These are phyloP conservation scores for Neoniphon sammara DNA, from an alignment of 2,797 vertebrate genomes.

Conservation along the genomic window DNA sequence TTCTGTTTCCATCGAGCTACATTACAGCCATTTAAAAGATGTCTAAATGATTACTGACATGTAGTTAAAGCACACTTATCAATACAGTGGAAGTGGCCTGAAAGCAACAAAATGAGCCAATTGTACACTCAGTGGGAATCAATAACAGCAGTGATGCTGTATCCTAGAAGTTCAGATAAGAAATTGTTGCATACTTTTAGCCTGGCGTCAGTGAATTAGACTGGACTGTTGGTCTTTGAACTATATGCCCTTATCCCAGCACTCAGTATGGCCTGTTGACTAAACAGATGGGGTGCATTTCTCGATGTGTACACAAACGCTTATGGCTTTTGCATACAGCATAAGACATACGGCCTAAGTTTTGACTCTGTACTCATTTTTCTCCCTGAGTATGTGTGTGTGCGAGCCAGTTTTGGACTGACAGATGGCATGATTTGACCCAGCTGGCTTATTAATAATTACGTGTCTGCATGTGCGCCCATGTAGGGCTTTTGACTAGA, in stretches of 20 bases:
- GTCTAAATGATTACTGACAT: too few species aligned
- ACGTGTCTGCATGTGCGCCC: neutral
- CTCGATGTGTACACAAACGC: constrained; percentile 6
- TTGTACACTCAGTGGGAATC: too few species aligned
- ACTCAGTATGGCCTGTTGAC: neutral
- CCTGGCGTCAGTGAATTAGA: too few species aligned
- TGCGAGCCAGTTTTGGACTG: neutral
- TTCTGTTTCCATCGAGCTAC: too few species aligned
- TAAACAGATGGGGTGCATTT: constrained; percentile 19
- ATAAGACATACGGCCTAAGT: constrained; percentile 6
- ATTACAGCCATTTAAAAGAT: too few species aligned
- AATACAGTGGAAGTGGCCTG: too few species aligned
- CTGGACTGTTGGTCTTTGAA: constrained; percentile 2
- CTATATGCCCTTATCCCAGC: neutral
- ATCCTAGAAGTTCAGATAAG: too few species aligned
- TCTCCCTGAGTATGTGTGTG: neutral
- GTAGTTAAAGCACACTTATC: too few species aligned
- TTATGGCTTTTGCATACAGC: neutral
- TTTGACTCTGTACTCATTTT: neutral
- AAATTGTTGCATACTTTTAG: too few species aligned
- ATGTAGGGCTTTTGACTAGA: constrained; percentile 6
- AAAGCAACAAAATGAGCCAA: neutral
- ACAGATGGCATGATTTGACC: constrained; percentile 25
- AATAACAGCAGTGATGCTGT: neutral
- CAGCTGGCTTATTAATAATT: constrained; percentile 32